These are phyloP conservation scores for Drosophila mayaguana DNA, from an alignment of 2,888 invertebrate species.

Conservation along the genomic window DNA sequence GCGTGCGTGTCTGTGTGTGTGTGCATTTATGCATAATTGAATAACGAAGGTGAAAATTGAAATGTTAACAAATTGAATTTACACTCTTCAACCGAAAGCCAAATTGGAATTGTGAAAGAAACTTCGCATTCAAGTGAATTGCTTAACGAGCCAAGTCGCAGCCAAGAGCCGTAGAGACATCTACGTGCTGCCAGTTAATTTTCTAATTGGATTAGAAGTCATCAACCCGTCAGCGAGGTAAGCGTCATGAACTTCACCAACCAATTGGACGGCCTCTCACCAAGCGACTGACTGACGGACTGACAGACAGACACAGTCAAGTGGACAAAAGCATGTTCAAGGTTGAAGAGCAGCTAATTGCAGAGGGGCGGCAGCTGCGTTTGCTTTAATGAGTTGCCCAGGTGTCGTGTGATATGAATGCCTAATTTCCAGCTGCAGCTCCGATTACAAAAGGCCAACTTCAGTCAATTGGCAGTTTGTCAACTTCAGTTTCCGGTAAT, in stretches of 20 bases:
- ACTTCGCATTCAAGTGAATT: conserved; percentile 37
- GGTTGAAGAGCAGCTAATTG: conserved; percentile 60
- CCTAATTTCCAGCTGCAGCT: conserved; percentile 49
- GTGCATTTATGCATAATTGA: conserved; percentile 69
- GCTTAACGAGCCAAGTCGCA: conserved; percentile 44
- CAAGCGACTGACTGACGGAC: conserved; percentile 9
- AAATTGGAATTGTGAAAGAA: conserved; percentile 34
- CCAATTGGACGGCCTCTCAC: conserved; percentile 38
- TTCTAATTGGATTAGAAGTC: conserved; percentile 80
- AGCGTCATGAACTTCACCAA: conserved; percentile 62
- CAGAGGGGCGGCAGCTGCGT: conserved; percentile 5
- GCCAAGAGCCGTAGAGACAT: conserved; percentile 42
- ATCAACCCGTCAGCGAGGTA: conserved; percentile 64
- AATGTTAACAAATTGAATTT: conserved; percentile 79
- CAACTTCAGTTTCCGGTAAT: conserved; percentile 13
- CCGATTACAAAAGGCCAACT: conserved; percentile 36
- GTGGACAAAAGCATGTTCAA: conserved; percentile 46
- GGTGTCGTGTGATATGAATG: conserved; percentile 73
- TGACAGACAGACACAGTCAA: conserved; percentile 33
- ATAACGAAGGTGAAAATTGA: conserved; percentile 80
- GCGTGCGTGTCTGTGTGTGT: background rate
- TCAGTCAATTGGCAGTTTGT: conserved; percentile 2
- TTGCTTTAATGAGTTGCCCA: conserved; percentile 53
- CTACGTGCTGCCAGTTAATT: conserved; percentile 56
- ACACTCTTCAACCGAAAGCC: conserved; percentile 31